A percentile compares a stretch with the other conserved stretches of the same genome.
Conservation (phyloP, 2,113 vertebrate genomes). For the Oncorhynchus mykiss region DNA sequence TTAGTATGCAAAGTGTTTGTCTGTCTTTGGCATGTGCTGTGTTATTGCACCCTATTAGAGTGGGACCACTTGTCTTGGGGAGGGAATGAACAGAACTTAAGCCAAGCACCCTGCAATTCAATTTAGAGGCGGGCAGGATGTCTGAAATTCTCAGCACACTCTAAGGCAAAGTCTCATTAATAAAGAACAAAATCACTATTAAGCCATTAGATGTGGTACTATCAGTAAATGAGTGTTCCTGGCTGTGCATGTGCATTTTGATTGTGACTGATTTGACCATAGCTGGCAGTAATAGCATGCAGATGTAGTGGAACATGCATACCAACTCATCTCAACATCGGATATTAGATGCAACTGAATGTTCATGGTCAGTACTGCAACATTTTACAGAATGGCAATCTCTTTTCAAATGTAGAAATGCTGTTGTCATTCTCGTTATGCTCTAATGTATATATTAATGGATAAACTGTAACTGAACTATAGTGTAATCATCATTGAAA, state of each 20-base stretch:
- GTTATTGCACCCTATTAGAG: constrained; percentile 20
- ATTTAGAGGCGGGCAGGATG: constrained; percentile 13
- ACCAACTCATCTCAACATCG: neutral
- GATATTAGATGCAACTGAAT: neutral
- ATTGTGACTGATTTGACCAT: neutral
- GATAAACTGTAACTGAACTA: neutral
- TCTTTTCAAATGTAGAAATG: no score
- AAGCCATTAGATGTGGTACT: constrained; percentile 13
- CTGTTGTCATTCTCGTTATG: neutral
- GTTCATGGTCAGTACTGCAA: neutral
- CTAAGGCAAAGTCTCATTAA: constrained; percentile 18
- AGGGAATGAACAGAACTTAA: constrained; percentile 8
- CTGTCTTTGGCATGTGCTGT: constrained; percentile 25
- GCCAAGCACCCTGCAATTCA: constrained; percentile 7
- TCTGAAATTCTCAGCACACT: constrained; percentile 10
- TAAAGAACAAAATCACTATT: constrained; percentile 28
- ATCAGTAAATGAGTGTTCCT: constrained; percentile 14
- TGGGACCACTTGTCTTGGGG: constrained; percentile 12
- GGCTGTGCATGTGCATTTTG: constrained; percentile 1
- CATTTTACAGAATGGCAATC: no score
- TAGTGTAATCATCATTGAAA: neutral
- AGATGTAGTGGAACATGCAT: neutral
- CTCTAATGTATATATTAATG: neutral
- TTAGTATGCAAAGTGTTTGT: constrained; percentile 60
- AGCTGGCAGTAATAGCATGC: neutral